Conservation (phyloP, 2,888 invertebrate genomes). For the Itoplectis maculator region DNA sequence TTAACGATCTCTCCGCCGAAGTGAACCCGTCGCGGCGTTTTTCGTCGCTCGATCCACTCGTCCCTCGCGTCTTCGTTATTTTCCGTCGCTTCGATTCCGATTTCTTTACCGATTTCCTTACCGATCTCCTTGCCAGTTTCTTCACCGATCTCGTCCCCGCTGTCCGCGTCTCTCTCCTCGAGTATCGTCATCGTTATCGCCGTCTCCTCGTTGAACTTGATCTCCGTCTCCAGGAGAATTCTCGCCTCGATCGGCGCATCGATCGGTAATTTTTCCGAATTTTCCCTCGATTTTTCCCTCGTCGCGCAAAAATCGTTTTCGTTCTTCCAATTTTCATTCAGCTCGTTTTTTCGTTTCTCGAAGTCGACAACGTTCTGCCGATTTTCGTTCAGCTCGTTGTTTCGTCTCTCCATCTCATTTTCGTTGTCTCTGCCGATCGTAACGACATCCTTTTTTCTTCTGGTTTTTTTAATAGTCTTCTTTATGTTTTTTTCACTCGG, state of each 20-base stretch:
- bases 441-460: constrained; percentile 12
- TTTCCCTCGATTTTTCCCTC: constrained; percentile 75
- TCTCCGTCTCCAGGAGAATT: constrained; percentile 93
- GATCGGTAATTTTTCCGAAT: constrained; percentile 74
- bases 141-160: constrained; percentile 84
- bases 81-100: constrained; percentile 28
- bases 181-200: constrained; percentile 94
- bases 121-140: constrained; percentile 73
- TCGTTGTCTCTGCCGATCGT: not conserved
- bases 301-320: constrained; percentile 79
- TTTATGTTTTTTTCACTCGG: constrained; percentile 35
- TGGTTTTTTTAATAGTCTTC: constrained; percentile 58
- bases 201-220: constrained; percentile 92
- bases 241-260: constrained; percentile 75
- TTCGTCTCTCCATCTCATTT: constrained; percentile 42
- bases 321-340: constrained; percentile 69
- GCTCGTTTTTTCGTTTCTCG: constrained; percentile 20
- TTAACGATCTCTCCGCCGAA: constrained; percentile 95
- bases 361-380: constrained; percentile 75
- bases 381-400: constrained; percentile 36
- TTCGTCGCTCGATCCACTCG: constrained; percentile 81
- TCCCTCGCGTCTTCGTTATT: constrained; percentile 58
- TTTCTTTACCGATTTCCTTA: too few species aligned
- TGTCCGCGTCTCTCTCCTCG: constrained; percentile 87
- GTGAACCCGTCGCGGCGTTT: constrained; percentile 90